These are phyloP conservation scores for Pseudopipra pipra DNA, from an alignment of 2,113 vertebrate species.

Conservation along the genomic window DNA sequence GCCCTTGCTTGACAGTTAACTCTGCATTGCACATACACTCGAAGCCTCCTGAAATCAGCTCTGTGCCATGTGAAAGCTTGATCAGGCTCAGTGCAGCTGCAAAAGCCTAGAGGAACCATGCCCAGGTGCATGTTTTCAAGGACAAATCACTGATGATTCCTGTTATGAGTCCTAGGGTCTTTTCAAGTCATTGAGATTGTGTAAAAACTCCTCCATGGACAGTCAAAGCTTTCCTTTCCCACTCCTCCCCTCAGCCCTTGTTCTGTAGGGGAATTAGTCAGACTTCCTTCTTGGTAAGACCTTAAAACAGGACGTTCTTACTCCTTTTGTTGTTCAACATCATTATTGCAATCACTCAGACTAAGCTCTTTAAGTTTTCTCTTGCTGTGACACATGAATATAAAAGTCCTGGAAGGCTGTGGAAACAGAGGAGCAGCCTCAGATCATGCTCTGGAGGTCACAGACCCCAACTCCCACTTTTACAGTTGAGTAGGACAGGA, in stretches of 20 bases:
- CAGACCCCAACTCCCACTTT: not conserved
- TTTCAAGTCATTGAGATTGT: not conserved
- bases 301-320: not conserved
- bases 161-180: not conserved
- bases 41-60: not conserved
- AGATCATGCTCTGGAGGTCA: not conserved
- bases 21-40: not conserved
- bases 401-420: not conserved
- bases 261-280: not conserved
- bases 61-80: fast-evolving
- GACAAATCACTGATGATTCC: not conserved
- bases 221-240: not conserved
- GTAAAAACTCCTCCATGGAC: not conserved
- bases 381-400: not conserved
- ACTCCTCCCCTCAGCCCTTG: not conserved
- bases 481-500: not conserved
- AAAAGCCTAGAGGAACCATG: not conserved
- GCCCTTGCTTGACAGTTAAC: not conserved
- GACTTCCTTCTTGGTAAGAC: not conserved
- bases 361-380: not conserved
- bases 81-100: not conserved
- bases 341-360: not conserved
- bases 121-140: not conserved
- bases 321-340: not conserved
- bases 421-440: not conserved